Base-by-base conservation (phyloP, 2,888 invertebrate species). In the Pristionchus arcanus region DNA sequence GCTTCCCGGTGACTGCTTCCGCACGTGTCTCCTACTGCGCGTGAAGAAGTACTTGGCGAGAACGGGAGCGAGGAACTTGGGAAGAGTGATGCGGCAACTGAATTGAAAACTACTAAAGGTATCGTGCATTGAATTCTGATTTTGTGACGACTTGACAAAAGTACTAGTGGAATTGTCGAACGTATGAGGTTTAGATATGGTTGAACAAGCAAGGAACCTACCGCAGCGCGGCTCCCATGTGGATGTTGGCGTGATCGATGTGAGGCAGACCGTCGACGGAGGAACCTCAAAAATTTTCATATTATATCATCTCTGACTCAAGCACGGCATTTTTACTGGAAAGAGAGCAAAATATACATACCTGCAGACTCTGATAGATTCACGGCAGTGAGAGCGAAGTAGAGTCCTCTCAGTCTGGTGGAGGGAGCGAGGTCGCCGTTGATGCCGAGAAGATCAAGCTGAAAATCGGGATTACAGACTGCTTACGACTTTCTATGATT, bases 311-410 rank as follows among this genome's bases (percentile, higher is more conserved):
- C 81, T 42, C 34, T n/a, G n/a, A n/a, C n/a, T n/a, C n/a, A n/a
- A n/a, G n/a, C n/a, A n/a, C n/a, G n/a, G n/a, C n/a, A n/a, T n/a
- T n/a, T n/a, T n/a, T n/a, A n/a, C n/a, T n/a, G n/a, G n/a, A n/a
- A n/a, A n/a, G n/a, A n/a, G n/a, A n/a, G n/a, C n/a, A n/a, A n/a
- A n/a, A n/a, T n/a, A n/a, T 42, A 9, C 3, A 42, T 68, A 88
- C 95, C 95, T 15, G 95, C 94, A 25, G 93, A 92, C 90, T 95
- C 95, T 0, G 94, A 94, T 25, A 94, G 90, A 83, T 95, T 95
- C 11, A 94, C 95, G 11, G 95, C 94, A 25, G 92, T 92, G n/a
- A 95, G 91, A 5, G 94, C 93, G 28, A 95, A 91, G 86, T 94
- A 93, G 16, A 95, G 91, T 21, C 94, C 94, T 11, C 91, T 88